Percentiles rank a stretch among this genome's conserved stretches.
Conservation (phyloP, 2,888 invertebrate genomes). For the Peribatodes rhomboidaria region DNA sequence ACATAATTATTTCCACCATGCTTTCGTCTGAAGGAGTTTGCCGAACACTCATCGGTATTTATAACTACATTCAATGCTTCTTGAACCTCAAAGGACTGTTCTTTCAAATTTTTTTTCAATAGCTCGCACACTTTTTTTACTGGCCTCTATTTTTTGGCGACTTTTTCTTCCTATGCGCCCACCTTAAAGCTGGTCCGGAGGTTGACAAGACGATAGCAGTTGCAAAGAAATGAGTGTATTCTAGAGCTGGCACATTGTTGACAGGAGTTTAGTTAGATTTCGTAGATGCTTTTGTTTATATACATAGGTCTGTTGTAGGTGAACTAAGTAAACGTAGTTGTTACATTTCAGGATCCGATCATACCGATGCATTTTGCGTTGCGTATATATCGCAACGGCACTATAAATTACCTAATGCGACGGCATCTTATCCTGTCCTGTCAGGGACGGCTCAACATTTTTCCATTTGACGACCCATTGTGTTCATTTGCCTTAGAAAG, state of each 20-base stretch:
- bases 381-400: constrained; percentile 96
- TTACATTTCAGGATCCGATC: constrained; percentile 90
- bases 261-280: constrained; percentile 48
- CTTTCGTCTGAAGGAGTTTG: constrained; percentile 76
- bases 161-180: constrained; percentile 46
- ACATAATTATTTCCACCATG: constrained; percentile 73
- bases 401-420: constrained; percentile 97
- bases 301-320: constrained; percentile 33
- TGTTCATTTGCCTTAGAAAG: constrained; percentile 98
- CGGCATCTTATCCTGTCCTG: constrained; percentile 97
- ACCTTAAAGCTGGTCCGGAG: constrained; percentile 59
- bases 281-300: constrained; percentile 47
- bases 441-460: constrained; percentile 97
- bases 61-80: constrained; percentile 73
- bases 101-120: constrained; percentile 59
- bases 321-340: constrained; percentile 45
- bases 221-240: constrained; percentile 54
- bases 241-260: constrained; percentile 49
- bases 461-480: constrained; percentile 98
- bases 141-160: constrained; percentile 50
- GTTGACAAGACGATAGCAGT: constrained; percentile 55
- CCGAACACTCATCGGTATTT: constrained; percentile 77
- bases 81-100: constrained; percentile 68
- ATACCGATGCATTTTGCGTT: constrained; percentile 97
- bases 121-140: constrained; percentile 67